These are phyloP conservation scores for Chunga burmeisteri DNA, from an alignment of 2,113 vertebrate genomes.

Conservation along the genomic window DNA sequence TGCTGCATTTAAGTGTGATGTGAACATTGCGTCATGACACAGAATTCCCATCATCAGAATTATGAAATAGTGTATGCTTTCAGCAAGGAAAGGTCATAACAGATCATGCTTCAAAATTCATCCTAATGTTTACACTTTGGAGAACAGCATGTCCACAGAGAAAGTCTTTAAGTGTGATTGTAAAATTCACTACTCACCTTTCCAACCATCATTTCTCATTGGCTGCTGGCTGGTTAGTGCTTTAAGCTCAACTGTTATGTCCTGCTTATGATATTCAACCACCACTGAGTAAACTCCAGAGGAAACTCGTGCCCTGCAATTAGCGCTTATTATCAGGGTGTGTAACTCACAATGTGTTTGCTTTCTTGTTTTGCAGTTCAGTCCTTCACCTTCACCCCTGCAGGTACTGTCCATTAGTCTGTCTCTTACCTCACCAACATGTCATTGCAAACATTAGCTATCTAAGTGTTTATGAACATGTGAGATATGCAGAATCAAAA, in stretches of 20 bases:
- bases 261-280: neutral
- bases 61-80: neutral
- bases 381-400: slow-evolving; percentile 91
- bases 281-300: neutral
- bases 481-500: slow-evolving; percentile 11
- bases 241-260: slow-evolving; percentile 49
- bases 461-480: neutral
- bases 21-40: neutral
- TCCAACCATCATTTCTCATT: slow-evolving; percentile 53
- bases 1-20: slow-evolving; percentile 4
- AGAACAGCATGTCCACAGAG: neutral
- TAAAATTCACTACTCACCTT: neutral
- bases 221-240: slow-evolving; percentile 72
- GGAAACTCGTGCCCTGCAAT: neutral
- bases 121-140: neutral
- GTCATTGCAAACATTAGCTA: neutral
- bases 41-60: neutral
- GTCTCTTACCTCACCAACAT: slow-evolving; percentile 69
- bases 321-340: slow-evolving; percentile 44
- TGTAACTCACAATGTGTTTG: slow-evolving; percentile 84
- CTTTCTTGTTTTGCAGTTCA: slow-evolving; percentile 93
- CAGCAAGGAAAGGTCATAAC: neutral
- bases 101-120: neutral
- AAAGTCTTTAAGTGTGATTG: neutral
- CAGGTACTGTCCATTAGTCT: slow-evolving; percentile 89